Evolutionary conservation across 1,140 invertebrate species (phyloP), one percentile per base, ranked within the genome.

Genomic region (Lasioglossum albipes): DNA sequence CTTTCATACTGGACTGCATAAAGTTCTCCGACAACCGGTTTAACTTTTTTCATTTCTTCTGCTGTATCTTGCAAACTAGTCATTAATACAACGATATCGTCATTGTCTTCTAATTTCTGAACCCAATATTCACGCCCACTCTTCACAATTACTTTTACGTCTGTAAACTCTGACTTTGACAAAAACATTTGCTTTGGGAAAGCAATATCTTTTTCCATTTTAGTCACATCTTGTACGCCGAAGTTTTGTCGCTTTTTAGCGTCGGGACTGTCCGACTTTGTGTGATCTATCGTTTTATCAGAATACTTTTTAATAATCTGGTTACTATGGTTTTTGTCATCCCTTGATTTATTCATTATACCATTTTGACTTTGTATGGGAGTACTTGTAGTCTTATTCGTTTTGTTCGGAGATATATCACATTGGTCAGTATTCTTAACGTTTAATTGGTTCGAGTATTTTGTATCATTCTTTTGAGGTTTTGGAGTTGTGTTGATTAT

Each of bases 51-150:
- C 7, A 74, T 75, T 0, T 73, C 64, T 2, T 66, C 0, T 13
- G 67, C 83, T 4, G 79, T 59, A 2, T 42, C 0, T 62, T 87
- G 66, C 6, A 90, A 52, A 9, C 75, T 13, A 0, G 0, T 9
- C 84, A 90, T 89, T 27, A 93, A 62, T 0, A 84, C 0, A 0
- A 1, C 13, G 4, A 90, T 27, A 13, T 64, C 42, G 0, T 31
- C 13, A 0, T 5, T 1, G 61, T 90, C 84, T 0, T 84, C 69
- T 0, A 61, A 0, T 49, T 76, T 89, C n/a, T 87, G 87, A 16
- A 90, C 73, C 82, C 85, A 92, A 64, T 80, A 92, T 31, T 82
- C 79, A n/a, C 49, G 36, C 22, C 42, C 36, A 10, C 75, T 9
- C 0, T 27, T 5, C 18, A 82, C 7, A 27, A 82, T 62, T 45